Percentiles rank a stretch among this genome's conserved stretches.
Conservation (phyloP, 1,140 invertebrate genomes). For the Eurosta solidaginis region DNA sequence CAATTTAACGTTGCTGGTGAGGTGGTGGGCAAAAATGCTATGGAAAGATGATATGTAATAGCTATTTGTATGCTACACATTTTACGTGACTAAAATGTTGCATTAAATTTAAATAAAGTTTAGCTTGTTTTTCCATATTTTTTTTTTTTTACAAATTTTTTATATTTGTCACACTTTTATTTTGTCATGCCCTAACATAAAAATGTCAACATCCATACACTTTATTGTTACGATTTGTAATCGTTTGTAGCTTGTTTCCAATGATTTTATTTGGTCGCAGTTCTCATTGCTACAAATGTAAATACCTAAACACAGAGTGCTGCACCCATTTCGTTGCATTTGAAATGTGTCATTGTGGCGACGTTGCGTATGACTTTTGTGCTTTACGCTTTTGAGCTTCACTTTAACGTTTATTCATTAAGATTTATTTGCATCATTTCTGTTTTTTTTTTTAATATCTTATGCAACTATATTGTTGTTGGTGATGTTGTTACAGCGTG, state of each 20-base stretch:
- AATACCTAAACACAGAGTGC: not conserved
- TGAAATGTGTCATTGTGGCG: constrained; percentile 4
- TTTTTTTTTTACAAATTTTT: no score
- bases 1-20: not conserved
- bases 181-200: not conserved
- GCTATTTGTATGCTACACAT: no score
- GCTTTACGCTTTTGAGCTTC: not conserved
- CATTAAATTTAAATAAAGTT: no score
- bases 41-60: no score
- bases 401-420: not conserved
- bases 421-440: not conserved
- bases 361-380: not conserved
- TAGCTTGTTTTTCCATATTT: no score
- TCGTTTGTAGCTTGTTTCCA: not conserved
- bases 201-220: not conserved
- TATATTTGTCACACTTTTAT: not conserved
- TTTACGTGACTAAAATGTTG: no score
- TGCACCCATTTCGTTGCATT: constrained; percentile 15
- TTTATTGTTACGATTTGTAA: not conserved
- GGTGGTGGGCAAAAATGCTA: not conserved
- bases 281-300: not conserved
- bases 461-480: not conserved
- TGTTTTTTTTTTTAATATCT: not conserved
- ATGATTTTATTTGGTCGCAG: not conserved
- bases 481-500: not conserved